phyloP scores from a whole-genome alignment of 1,140 invertebrate genomes.

The Chymomyza costata region DNA sequence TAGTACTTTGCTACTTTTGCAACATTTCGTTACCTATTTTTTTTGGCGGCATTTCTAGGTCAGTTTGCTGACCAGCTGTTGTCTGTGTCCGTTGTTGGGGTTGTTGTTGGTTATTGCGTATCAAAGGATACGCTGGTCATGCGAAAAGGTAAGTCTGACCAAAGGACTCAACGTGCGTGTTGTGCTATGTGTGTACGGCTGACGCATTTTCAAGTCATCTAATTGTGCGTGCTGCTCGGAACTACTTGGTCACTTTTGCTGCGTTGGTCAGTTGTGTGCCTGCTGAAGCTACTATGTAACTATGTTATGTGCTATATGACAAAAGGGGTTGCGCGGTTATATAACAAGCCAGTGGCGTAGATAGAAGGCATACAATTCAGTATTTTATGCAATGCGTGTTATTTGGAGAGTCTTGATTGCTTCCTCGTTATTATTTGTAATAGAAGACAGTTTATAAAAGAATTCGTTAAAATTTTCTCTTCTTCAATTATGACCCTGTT shows the following conservation, averaged over 20 bases:
- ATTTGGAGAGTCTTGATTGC: too few relatives aligned
- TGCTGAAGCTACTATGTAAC: too few relatives aligned
- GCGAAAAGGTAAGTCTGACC: slow-evolving; percentile 53
- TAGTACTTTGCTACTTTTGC: slow-evolving; percentile 17
- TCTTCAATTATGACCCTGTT: too few relatives aligned
- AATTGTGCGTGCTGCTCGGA: slow-evolving; percentile 26
- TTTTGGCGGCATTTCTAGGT: slow-evolving; percentile 59
- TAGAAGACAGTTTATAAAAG: slow-evolving; percentile 8
- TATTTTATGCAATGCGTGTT: too few relatives aligned
- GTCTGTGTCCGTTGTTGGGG: slow-evolving; percentile 40
- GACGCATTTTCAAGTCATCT: slow-evolving; percentile 43
- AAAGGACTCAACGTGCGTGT: slow-evolving; percentile 22
- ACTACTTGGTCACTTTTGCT: neutral
- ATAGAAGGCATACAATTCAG: too few relatives aligned
- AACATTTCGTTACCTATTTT: too few relatives aligned
- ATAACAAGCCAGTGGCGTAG: too few relatives aligned
- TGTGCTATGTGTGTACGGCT: slow-evolving; percentile 5
- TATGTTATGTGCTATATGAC: too few relatives aligned
- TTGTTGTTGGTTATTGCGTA: too few relatives aligned
- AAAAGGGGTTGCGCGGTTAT: slow-evolving; percentile 54
- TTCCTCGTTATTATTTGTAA: too few relatives aligned
- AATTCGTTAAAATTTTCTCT: neutral
- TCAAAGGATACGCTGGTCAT: slow-evolving; percentile 51
- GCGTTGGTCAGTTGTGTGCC: slow-evolving; percentile 11
- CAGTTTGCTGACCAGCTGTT: slow-evolving; percentile 46